These are phyloP conservation scores for Parazoanthus swiftii DNA, from an alignment of 92 coral and sea anemone genomes.

Conservation along the genomic window DNA sequence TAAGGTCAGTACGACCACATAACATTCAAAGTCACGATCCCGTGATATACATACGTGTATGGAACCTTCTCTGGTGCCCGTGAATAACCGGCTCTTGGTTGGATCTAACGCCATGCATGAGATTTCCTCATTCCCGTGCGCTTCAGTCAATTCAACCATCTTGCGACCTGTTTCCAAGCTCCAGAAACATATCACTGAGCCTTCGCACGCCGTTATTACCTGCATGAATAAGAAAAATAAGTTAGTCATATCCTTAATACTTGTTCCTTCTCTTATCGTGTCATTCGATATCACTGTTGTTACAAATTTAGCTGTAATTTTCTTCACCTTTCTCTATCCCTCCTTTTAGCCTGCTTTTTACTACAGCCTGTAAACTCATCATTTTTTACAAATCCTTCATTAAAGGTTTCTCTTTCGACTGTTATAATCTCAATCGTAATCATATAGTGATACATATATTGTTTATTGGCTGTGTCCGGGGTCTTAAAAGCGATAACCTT, in stretches of 20 bases:
- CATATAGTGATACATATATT: too few species aligned
- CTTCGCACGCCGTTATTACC: conserved; percentile 95
- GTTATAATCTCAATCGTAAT: too few species aligned
- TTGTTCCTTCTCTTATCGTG: neutral
- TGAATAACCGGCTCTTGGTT: conserved; percentile 79
- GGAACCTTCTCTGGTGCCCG: conserved; percentile 86
- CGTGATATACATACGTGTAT: conserved; percentile 67
- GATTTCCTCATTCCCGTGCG: conserved; percentile 88
- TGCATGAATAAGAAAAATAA: neutral
- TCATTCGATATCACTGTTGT: too few species aligned
- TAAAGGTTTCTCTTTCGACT: too few species aligned
- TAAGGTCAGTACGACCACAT: neutral
- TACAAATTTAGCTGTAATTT: too few species aligned
- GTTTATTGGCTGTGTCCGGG: too few species aligned
- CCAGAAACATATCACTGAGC: conserved; percentile 84
- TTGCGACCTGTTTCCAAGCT: conserved; percentile 78
- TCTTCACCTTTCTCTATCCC: too few species aligned
- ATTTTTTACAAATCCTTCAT: too few species aligned
- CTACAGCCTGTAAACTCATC: too few species aligned
- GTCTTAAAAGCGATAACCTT: too few species aligned
- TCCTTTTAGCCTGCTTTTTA: too few species aligned
- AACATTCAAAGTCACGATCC: neutral
- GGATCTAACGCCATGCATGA: conserved; percentile 86
- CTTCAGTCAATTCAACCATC: conserved; percentile 71
- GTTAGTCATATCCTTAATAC: neutral